Conservation (phyloP, 1,140 invertebrate genomes). For the Colletes gigas region DNA sequence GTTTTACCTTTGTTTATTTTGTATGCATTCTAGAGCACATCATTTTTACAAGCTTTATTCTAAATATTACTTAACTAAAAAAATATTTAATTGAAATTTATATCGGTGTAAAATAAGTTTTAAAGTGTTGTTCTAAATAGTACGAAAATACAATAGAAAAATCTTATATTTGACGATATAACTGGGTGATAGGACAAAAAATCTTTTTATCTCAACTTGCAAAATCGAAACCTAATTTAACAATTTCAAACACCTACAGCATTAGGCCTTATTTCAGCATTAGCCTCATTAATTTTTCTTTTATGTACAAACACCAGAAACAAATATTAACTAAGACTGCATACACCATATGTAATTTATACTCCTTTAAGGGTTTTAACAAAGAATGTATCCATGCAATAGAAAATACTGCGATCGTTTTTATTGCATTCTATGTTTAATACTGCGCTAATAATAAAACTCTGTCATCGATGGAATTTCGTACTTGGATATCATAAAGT, state of each 20-base stretch:
- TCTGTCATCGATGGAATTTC: constrained; percentile 6
- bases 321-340: constrained; percentile 33
- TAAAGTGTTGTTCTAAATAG: constrained; percentile 1
- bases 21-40: constrained; percentile 2
- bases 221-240: constrained; percentile 27
- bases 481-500: constrained; percentile 6
- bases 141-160: background rate
- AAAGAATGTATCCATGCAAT: constrained; percentile 45
- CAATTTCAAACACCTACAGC: constrained; percentile 41
- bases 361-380: constrained; percentile 50
- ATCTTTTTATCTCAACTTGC: background rate
- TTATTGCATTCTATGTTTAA: constrained; percentile 3
- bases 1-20: constrained; percentile 11
- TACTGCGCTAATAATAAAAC: constrained; percentile 10
- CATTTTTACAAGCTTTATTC: constrained; percentile 14
- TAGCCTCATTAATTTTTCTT: constrained; percentile 44
- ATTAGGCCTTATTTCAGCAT: constrained; percentile 49
- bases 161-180: constrained; percentile 17
- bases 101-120: constrained; percentile 28
- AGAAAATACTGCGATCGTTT: constrained; percentile 25
- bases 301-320: constrained; percentile 58
- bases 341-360: constrained; percentile 45
- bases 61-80: background rate
- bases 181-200: background rate
- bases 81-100: constrained; percentile 22